Conservation (phyloP, 2,888 invertebrate species). For the Taphrorychus bicolor region DNA sequence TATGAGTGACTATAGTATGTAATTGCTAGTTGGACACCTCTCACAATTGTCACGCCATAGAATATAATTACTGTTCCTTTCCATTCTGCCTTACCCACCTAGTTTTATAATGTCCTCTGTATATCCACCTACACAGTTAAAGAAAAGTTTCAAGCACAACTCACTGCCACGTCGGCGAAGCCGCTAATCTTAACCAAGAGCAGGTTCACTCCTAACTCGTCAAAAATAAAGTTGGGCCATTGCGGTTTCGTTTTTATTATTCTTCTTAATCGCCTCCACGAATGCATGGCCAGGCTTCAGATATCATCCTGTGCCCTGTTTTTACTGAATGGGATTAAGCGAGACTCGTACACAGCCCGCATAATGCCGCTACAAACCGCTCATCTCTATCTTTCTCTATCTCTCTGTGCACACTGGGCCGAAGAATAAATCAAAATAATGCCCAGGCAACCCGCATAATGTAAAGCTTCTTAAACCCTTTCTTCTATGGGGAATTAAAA, state of each 20-base stretch:
- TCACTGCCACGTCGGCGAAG: no score
- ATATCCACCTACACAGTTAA: no score
- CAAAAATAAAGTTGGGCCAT: background rate
- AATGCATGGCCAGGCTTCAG: background rate
- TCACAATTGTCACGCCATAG: no score
- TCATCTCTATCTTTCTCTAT: no score
- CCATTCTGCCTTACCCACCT: no score
- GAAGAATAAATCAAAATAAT: slow-evolving; percentile 4
- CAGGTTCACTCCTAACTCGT: no score
- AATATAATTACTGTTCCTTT: no score
- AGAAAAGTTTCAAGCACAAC: no score
- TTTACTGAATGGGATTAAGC: slow-evolving; percentile 6
- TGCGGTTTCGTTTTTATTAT: background rate
- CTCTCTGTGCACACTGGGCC: background rate
- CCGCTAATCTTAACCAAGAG: no score
- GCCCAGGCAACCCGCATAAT: background rate
- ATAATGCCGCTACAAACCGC: slow-evolving; percentile 1
- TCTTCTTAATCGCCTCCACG: background rate
- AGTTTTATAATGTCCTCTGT: no score
- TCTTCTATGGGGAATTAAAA: background rate
- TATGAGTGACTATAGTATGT: no score
- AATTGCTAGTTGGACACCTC: no score
- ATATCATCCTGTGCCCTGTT: background rate
- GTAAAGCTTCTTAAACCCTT: background rate
- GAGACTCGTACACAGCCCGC: slow-evolving; percentile 4